Evolutionary conservation across 1,140 invertebrate species (phyloP).

Genomic region (Telenomus remus): DNA sequence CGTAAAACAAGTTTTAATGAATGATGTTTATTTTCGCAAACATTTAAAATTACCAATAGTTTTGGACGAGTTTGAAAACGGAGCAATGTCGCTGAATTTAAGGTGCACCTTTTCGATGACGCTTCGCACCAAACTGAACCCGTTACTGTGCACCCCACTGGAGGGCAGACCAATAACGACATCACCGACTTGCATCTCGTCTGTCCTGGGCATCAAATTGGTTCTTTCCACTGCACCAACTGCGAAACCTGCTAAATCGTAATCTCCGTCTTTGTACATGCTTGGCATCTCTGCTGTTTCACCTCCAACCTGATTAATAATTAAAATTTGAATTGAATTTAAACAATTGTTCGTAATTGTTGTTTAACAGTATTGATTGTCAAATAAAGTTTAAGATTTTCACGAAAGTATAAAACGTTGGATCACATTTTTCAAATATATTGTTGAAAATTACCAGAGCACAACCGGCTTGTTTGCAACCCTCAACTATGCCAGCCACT

Average conservation of each 20-base stretch:
- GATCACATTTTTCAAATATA: too few relatives aligned
- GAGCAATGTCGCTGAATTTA: slow-evolving; percentile 82
- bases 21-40: too few relatives aligned
- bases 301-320: slow-evolving; percentile 80
- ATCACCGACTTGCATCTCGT: slow-evolving; percentile 86
- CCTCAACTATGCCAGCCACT: slow-evolving; percentile 89
- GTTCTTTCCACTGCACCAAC: slow-evolving; percentile 91
- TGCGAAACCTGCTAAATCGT: slow-evolving; percentile 96
- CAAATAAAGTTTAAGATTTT: too few relatives aligned
- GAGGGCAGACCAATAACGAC: slow-evolving; percentile 91
- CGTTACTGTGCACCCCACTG: slow-evolving; percentile 95
- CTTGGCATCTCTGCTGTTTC: slow-evolving; percentile 98
- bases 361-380: too few relatives aligned
- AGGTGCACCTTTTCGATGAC: slow-evolving; percentile 83
- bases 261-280: slow-evolving; percentile 90
- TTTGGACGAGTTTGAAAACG: slow-evolving; percentile 82
- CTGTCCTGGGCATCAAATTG: slow-evolving; percentile 83
- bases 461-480: slow-evolving; percentile 90
- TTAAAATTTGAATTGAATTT: too few relatives aligned
- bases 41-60: slow-evolving; percentile 64
- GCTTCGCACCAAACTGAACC: slow-evolving; percentile 94
- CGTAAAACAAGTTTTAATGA: too few relatives aligned
- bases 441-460: slow-evolving; percentile 89
- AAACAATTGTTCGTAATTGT: too few relatives aligned
- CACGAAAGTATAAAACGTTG: too few relatives aligned